Base-by-base conservation (phyloP, 2,797 vertebrate species). In the Pachyuromys duprasi region DNA sequence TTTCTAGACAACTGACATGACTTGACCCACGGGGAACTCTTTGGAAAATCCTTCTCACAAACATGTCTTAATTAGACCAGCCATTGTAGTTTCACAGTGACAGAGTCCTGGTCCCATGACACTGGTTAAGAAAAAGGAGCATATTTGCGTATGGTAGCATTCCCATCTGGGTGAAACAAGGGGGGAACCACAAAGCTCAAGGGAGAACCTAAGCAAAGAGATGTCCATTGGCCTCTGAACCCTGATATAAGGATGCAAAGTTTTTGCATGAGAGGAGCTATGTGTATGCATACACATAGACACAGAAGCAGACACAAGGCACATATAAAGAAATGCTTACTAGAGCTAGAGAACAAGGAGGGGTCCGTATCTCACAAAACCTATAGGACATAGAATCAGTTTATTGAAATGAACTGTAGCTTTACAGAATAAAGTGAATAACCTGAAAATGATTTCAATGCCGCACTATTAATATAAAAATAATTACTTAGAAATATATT, bases 361-460 rank as follows among this genome's bases (percentile, higher is more conserved):
- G 53, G 55, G 49, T 72, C 7, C 28, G 6, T 55, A 70, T 70
- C 33, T 55, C 7, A 22, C 20, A 45, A 49, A 42, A 33, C 6
- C 8, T 75, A 5, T 24, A 96, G 74, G 28, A 84, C 20, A 79
- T 62, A 80, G 93, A 65, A 87, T 55, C 53, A 49, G 17, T 78
- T 79, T 60, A 92, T 2, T 91, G 70, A 90, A 93, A 75, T 90
- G 55, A 87, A 53, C 20, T 84, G 33, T 53, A 74, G 78, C 28
- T 86, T 20, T 93, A 63, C 11, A 88, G 5, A 76, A 15, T 26
- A 89, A 31, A 86, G 89, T n/a, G 24, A 82, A 83, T 84, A 89
- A 79, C n/a, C 31, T 89, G n/a, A 96, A 93, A 86, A 86, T 65
- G 81, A 91, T 86, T 45, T 18, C n/a, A 82, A 89, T 89, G 26